Evolutionary conservation across 2,113 vertebrate genomes (phyloP).

Genomic region (Siniperca knerii): DNA sequence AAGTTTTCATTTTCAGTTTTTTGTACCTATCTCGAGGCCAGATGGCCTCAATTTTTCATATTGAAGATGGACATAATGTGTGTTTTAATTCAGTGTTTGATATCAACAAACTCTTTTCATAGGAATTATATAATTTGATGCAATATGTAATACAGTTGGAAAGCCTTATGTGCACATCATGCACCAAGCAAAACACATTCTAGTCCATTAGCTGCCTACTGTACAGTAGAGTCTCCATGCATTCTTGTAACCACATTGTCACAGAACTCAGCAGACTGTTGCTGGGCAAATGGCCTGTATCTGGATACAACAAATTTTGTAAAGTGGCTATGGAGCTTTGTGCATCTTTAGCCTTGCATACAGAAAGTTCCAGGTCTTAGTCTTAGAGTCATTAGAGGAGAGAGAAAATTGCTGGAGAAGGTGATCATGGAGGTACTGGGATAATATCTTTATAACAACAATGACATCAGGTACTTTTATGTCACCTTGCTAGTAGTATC

Average conservation of each 20-base stretch:
- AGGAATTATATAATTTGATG: neutral
- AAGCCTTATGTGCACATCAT: slow-evolving; percentile 12
- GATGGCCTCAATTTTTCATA: neutral
- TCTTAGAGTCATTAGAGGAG: neutral
- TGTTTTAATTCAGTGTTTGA: neutral
- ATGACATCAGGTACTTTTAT: neutral
- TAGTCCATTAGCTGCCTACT: slow-evolving; percentile 18
- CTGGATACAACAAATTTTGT: neutral
- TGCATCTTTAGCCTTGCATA: neutral
- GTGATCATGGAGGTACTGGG: neutral
- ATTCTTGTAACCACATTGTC: slow-evolving; percentile 22
- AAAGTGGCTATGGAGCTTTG: neutral
- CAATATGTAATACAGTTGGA: neutral
- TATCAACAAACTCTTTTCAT: slow-evolving; percentile 7
- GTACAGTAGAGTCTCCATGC: neutral
- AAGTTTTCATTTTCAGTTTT: neutral
- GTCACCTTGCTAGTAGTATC: neutral
- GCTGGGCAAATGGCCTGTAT: slow-evolving; percentile 24
- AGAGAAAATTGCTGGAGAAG: neutral
- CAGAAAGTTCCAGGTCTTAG: neutral
- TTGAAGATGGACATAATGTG: neutral
- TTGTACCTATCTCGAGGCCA: neutral
- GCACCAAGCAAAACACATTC: slow-evolving; percentile 18
- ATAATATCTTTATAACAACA: neutral
- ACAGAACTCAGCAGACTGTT: slow-evolving; percentile 5